Base-by-base conservation (phyloP, 2,113 vertebrate species). In the Bubo scandiacus region DNA sequence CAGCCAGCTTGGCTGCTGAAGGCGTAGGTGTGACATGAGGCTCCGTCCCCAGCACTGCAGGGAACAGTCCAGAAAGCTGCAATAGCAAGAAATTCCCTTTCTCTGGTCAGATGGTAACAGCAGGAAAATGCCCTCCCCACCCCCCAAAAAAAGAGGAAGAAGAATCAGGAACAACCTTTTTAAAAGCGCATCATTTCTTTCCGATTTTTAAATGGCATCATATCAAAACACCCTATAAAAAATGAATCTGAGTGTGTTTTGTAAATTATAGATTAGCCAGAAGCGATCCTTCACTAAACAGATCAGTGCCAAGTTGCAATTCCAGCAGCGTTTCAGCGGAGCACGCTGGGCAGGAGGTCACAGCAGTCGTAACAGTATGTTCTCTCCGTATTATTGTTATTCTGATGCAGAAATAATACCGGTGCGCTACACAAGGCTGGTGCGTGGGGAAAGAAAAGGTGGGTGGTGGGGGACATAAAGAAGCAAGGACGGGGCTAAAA, bases 181-280 rank as follows among this genome's bases (percentile, higher is more conserved):
- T 55, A 70, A 88, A 93, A 38, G 51, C 49, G 49, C 2, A 0
- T 49, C 14, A 9, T n/a, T 91, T 21, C 82, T 30, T 77, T 61
- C 79, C 9, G 16, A 45, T 95, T 92, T 81, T 88, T 73, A 85
- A 92, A 89, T 51, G 87, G 88, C 91, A 59, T 75, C 79, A 6
- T 63, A 86, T 62, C 94, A 89, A 95, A 91, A 81, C 52, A 71
- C 34, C 36, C 81, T 74, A 77, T 92, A 88, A 95, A 97, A 85
- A 90, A 89, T 80, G 88, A 75, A 94, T 75, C 90, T 25, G 82
- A 94, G 81, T 59, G 63, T 67, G 85, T 94, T 97, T 95, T 94
- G 83, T 96, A 92, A 97, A 96, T 96, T 97, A 94, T 90, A 94
- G 92, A 97, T 94, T 86, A 96, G 88, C 91, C 88, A 68, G 92